Percentiles rank a stretch among this genome's conserved stretches.
Evolutionary conservation across 2,113 vertebrate genomes (phyloP).

Genomic region (Mixornis gularis): DNA sequence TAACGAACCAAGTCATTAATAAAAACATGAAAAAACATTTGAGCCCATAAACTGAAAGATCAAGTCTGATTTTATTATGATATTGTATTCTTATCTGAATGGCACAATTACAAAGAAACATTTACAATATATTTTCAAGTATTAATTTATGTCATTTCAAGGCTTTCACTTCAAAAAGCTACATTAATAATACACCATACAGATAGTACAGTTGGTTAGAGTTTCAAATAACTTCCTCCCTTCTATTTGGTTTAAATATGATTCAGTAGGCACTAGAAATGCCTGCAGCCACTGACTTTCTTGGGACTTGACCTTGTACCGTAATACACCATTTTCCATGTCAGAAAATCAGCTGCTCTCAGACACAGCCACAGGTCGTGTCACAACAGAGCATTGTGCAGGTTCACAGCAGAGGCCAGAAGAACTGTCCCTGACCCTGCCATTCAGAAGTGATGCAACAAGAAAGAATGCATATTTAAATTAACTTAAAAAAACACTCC

Average conservation of each 20-base stretch:
- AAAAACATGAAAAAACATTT: conserved; percentile 65
- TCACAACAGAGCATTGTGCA: conserved; percentile 57
- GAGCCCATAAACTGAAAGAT: conserved; percentile 74
- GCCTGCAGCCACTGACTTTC: conserved; percentile 74
- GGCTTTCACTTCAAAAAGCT: conserved; percentile 78
- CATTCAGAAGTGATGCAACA: conserved; percentile 62
- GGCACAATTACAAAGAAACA: conserved; percentile 78
- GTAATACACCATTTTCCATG: conserved; percentile 46
- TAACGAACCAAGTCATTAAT: conserved; percentile 1
- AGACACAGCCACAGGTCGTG: conserved; percentile 61
- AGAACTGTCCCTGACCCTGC: conserved; percentile 54
- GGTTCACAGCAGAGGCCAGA: conserved; percentile 59
- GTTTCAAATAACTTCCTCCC: conserved; percentile 67
- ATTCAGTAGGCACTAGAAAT: conserved; percentile 79
- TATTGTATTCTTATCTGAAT: conserved; percentile 68
- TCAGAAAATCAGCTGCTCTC: conserved; percentile 65
- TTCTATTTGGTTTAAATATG: conserved; percentile 74
- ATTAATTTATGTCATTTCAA: conserved; percentile 75
- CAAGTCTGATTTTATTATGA: conserved; percentile 74
- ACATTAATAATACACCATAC: conserved; percentile 77
- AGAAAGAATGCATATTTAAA: conserved; percentile 58
- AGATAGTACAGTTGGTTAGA: conserved; percentile 71
- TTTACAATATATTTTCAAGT: conserved; percentile 78
- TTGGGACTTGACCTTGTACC: conserved; percentile 60
- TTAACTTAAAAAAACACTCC: conserved; percentile 42